Evolutionary conservation across 2,797 vertebrate genomes (phyloP), one percentile per base, ranked within the genome.

Genomic region (Anas bernieri): DNA sequence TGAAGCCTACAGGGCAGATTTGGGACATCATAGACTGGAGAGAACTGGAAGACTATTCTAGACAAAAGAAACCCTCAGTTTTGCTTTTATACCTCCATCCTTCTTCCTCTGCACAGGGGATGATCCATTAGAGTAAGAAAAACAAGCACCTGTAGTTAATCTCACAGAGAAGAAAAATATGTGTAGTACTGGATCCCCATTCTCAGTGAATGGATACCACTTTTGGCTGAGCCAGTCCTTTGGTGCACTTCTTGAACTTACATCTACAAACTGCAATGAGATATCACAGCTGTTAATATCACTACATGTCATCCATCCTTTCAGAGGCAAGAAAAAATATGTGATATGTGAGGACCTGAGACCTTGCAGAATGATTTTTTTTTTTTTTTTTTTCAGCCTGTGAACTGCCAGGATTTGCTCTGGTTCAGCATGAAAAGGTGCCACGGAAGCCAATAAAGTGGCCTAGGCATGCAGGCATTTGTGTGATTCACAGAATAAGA

Each of bases 21-120:
- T 84, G 26, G 58, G 45, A 75, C 25, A 16, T 43, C 45, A 55
- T 37, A 86, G 16, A 21, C 70, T 22, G 5, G 13, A 86, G 14
- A 85, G 6, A 74, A 54, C 3, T 28, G 16, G 54, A 83, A 70
- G 7, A 31, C 37, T 63, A 61, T 59, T 82, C 25, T 22, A 45
- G 17, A 52, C 0, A 35, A 64, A 78, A 59, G 4, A 3, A 0
- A 22, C 17, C 18, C 18, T 59, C 43, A 12, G 0, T 68, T 78
- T 93, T 84, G 11, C 58, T 17, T 88, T 89, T 54, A 22, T 63
- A 37, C 5, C 4, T 54, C 54, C 30, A 64, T 28, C 12, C 4
- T 41, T 52, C 30, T 93, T 45, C 52, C 37, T 12, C 12, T 58
- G 23, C 17, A 45, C 23, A 61, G 41, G 62, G 22, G 25, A 58